Evolutionary conservation across 2,113 vertebrate genomes (phyloP).

Genomic region (Pantherophis guttatus): DNA sequence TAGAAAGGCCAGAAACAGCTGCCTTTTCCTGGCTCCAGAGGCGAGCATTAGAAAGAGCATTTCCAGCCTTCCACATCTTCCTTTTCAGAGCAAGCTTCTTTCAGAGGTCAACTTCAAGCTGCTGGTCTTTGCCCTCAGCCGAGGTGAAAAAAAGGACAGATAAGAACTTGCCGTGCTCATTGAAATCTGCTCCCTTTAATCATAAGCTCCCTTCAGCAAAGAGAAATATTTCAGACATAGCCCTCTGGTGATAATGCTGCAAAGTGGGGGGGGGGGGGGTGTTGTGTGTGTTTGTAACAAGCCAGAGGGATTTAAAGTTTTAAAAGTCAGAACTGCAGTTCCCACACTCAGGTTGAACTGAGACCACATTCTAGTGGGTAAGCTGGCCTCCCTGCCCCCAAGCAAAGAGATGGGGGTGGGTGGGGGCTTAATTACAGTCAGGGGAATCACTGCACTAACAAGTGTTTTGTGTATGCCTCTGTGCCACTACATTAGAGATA

Average conservation of each 20-base stretch:
- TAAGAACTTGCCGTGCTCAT: constrained; percentile 52
- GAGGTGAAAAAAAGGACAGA: constrained; percentile 74
- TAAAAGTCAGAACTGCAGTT: constrained; percentile 47
- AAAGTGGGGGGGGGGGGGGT: not conserved
- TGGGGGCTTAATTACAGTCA: constrained; percentile 32
- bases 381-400: constrained; percentile 10
- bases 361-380: constrained; percentile 5
- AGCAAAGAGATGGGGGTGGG: not conserved
- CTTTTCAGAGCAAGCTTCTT: constrained; percentile 54
- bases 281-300: constrained; percentile 44
- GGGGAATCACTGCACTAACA: constrained; percentile 47
- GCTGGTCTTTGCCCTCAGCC: constrained; percentile 65
- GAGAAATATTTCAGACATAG: constrained; percentile 41
- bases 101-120: constrained; percentile 64
- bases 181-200: constrained; percentile 62
- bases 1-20: constrained; percentile 67
- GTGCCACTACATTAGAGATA: not conserved
- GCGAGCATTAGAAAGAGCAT: constrained; percentile 54
- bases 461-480: constrained; percentile 3
- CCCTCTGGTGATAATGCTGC: constrained; percentile 43
- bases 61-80: constrained; percentile 59
- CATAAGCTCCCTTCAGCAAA: constrained; percentile 60
- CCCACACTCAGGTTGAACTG: constrained; percentile 40
- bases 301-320: constrained; percentile 39
- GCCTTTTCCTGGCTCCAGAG: constrained; percentile 59